Evolutionary conservation across 2,797 vertebrate genomes (phyloP), one percentile per base, ranked within the genome.

Genomic region (Poeciliopsis paucimaculata): DNA sequence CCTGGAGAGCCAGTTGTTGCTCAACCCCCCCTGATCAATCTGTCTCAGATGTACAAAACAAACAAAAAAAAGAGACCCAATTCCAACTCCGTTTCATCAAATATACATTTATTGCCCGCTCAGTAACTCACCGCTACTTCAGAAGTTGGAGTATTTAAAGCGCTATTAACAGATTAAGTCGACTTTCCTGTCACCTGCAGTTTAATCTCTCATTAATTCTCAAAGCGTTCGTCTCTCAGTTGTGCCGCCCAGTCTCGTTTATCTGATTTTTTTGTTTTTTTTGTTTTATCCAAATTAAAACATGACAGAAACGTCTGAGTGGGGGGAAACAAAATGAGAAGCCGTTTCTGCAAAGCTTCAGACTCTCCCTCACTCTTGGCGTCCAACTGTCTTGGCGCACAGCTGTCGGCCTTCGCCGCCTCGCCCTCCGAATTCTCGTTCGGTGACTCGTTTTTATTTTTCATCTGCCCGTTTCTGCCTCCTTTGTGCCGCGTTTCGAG

Each of bases 21-120:
- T 85, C 88, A 85, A 73, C 83, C 86, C 20, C 80, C 20, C 51
- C 72, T 43, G 85, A 89, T 91, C 87, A 70, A 41, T 66, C 13
- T 11, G 83, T 51, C 23, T 71, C 36, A 43, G 82, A 64, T 55
- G 34, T 41, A 68, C 45, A 75, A 76, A n/a, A 13, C 6, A 16
- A n/a, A 6, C 34, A 34, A 62, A 34, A 70, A 43, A 43, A n/a
- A n/a, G n/a, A n/a, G 34, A 41, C 49, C 18, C 0, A 70, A 36
- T 53, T 0, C 66, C n/a, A 1, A 4, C 41, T 47, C 53, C 5
- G 46, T 66, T 64, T 76, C 0, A 45, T 85, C 66, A 75, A 26
- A 83, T 31, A 4, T 5, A 53, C 20, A 39, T 77, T 86, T 72
- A 81, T 2, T 1, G 18, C 66, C 75, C 13, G 5, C 68, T 83